phyloP scores from a whole-genome alignment of 2,113 vertebrate species.

The Oceanodroma tethys region DNA sequence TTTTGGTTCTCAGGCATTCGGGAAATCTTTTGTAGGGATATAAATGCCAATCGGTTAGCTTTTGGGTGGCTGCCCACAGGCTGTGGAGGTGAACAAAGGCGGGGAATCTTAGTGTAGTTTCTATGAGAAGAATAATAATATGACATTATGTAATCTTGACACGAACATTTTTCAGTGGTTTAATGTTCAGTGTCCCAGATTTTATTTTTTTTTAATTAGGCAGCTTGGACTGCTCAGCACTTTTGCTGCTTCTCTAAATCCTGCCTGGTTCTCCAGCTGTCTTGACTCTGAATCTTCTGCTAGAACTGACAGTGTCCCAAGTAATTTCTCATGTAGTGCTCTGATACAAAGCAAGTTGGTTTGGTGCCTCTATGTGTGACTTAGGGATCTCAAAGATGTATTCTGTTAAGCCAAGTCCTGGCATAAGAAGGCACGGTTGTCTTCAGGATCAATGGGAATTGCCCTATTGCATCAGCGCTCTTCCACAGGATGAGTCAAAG shows the following conservation, averaged over 20 bases:
- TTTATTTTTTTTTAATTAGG: neutral
- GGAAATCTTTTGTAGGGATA: neutral
- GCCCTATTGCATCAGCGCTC: slow-evolving; percentile 58
- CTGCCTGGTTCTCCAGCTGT: neutral
- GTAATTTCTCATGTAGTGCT: neutral
- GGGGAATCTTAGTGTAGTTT: neutral
- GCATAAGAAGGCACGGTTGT: neutral
- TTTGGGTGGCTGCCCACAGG: neutral
- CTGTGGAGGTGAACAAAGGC: neutral
- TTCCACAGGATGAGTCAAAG: slow-evolving; percentile 51
- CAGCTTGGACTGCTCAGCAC: neutral
- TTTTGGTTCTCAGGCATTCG: neutral
- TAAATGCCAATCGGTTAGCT: neutral
- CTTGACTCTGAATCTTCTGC: neutral
- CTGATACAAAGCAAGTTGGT: neutral
- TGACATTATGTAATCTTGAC: neutral
- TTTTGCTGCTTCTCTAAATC: neutral
- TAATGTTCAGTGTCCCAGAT: neutral
- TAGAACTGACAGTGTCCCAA: neutral
- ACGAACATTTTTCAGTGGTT: neutral
- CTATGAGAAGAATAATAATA: neutral
- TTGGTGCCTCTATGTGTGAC: neutral
- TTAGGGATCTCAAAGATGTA: neutral
- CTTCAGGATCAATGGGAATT: slow-evolving; percentile 59
- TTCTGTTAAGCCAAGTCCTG: neutral